phyloP scores from a whole-genome alignment of 2,797 vertebrate genomes.

The Neosilurus mollespiculum region DNA sequence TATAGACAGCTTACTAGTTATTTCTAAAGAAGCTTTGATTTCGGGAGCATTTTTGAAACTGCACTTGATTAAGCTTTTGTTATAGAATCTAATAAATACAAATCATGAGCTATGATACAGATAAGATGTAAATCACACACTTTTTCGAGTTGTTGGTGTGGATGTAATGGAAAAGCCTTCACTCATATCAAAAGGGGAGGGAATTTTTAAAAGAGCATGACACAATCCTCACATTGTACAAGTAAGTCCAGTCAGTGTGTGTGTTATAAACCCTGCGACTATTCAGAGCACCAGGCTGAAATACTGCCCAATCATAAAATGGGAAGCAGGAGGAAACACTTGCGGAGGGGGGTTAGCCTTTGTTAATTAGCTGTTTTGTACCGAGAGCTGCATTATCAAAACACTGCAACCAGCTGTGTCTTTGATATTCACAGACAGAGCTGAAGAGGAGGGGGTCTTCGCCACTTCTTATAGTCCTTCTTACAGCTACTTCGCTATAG shows the following conservation, averaged over 20 bases:
- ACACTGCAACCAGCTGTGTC: conserved; percentile 88
- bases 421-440: conserved; percentile 85
- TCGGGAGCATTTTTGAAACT: not conserved
- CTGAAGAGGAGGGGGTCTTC: conserved; percentile 58
- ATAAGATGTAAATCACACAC: conserved; percentile 15
- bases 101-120: not conserved
- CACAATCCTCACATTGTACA: conserved; percentile 74
- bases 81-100: not conserved
- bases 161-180: conserved; percentile 66
- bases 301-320: conserved; percentile 75
- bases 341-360: conserved; percentile 68
- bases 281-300: conserved; percentile 65
- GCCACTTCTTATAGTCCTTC: conserved; percentile 65
- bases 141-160: conserved; percentile 60
- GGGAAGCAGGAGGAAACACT: conserved; percentile 66
- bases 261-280: conserved; percentile 71
- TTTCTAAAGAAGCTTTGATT: not conserved
- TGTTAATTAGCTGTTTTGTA: conserved; percentile 90
- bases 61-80: not conserved
- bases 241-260: conserved; percentile 58
- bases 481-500: conserved; percentile 67
- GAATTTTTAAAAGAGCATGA: conserved; percentile 65
- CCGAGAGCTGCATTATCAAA: conserved; percentile 82
- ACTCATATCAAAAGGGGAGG: conserved; percentile 60
- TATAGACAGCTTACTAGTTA: not conserved